A percentile compares a stretch with the other conserved stretches of the same genome.
These are phyloP conservation scores for Stenolophus ochropezus DNA, from an alignment of 2,888 invertebrate genomes.

Conservation along the genomic window DNA sequence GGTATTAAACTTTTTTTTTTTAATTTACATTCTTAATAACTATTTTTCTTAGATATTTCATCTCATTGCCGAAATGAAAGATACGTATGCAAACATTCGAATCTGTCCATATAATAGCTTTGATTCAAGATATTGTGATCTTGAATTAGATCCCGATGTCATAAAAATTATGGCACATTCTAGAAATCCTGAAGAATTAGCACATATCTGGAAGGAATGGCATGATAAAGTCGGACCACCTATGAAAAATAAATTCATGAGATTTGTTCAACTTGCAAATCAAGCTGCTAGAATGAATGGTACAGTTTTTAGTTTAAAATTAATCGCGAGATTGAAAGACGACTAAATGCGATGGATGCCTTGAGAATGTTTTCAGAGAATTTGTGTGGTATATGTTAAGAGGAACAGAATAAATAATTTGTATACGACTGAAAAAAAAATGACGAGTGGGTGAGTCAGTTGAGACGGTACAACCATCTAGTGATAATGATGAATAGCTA, in stretches of 20 bases:
- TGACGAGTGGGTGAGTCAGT: no score
- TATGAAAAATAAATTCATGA: slow-evolving; percentile 83
- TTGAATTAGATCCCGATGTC: slow-evolving; percentile 80
- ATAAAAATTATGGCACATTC: slow-evolving; percentile 81
- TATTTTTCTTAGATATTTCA: slow-evolving; percentile 85
- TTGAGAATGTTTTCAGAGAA: no score
- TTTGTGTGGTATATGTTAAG: no score
- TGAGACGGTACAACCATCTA: slow-evolving; percentile 47
- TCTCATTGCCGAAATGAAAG: slow-evolving; percentile 86
- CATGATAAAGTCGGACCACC: slow-evolving; percentile 86
- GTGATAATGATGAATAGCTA: not conserved
- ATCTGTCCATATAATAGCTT: slow-evolving; percentile 81
- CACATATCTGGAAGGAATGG: slow-evolving; percentile 88
- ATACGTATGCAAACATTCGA: slow-evolving; percentile 82
- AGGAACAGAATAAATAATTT: no score
- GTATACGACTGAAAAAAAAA: no score
- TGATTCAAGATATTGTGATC: slow-evolving; percentile 76
- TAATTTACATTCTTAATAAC: no score
- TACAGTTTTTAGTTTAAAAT: slow-evolving; percentile 67
- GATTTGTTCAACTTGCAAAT: slow-evolving; percentile 87
- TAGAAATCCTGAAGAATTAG: slow-evolving; percentile 83
- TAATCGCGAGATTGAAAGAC: no score
- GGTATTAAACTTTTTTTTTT: slow-evolving; percentile 71
- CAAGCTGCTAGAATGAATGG: slow-evolving; percentile 85
- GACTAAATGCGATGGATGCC: no score